Percentiles rank a stretch among this genome's conserved stretches.
phyloP scores from a whole-genome alignment of 2,888 invertebrate species.

The Heliconius sara region DNA sequence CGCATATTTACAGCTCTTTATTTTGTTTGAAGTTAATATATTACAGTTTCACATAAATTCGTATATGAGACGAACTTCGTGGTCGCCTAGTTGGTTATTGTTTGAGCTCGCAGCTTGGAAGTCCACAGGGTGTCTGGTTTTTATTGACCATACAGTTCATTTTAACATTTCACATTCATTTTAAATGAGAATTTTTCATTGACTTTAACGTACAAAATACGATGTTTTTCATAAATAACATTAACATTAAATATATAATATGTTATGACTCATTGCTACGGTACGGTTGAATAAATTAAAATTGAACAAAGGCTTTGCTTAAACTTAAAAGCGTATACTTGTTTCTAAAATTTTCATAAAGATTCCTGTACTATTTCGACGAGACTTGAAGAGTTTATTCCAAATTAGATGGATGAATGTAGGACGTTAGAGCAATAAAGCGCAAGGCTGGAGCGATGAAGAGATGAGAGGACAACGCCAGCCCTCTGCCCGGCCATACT shows the following conservation, averaged over 20 bases:
- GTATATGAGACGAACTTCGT: conserved; percentile 11
- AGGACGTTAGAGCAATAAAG: conserved; percentile 21
- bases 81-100: conserved; percentile 19
- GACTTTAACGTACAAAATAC: not conserved
- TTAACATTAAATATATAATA: not conserved
- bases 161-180: conserved; percentile 9
- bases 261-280: not conserved
- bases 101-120: conserved; percentile 11
- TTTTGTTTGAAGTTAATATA: not conserved
- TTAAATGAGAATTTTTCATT: not conserved
- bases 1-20: not conserved
- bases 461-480: conserved; percentile 40
- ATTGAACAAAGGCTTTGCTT: not conserved
- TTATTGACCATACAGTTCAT: conserved; percentile 21
- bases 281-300: not conserved
- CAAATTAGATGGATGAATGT: conserved; percentile 19
- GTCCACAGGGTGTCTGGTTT: conserved; percentile 19
- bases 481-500: conserved; percentile 60
- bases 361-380: not conserved
- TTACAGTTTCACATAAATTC: not conserved
- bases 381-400: not conserved
- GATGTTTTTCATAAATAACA: not conserved
- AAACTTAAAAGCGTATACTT: not conserved
- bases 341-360: not conserved
- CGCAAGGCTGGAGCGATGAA: conserved; percentile 29